These are phyloP conservation scores for Leptodirus hochenwartii DNA, from an alignment of 2,888 invertebrate species.

Conservation along the genomic window DNA sequence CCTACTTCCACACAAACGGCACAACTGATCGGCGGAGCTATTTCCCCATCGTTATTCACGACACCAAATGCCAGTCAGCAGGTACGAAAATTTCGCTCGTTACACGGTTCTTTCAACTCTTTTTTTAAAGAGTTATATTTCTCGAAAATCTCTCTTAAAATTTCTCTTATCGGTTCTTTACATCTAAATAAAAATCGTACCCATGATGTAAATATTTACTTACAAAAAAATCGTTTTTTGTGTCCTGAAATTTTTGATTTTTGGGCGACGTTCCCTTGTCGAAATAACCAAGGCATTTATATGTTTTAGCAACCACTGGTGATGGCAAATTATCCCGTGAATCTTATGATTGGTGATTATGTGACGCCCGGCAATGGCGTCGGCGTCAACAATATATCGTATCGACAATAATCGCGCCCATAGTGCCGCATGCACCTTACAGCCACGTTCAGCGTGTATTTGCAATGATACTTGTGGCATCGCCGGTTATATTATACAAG, in stretches of 20 bases:
- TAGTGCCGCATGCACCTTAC: too few species aligned
- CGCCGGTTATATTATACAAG: too few species aligned
- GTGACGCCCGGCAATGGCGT: conserved; percentile 39
- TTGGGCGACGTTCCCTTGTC: too few species aligned
- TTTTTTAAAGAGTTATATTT: conserved; percentile 3
- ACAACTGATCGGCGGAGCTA: conserved; percentile 48
- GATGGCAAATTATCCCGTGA: conserved; percentile 47
- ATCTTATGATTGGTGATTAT: conserved; percentile 60
- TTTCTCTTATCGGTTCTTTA: neutral
- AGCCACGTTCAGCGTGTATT: too few species aligned
- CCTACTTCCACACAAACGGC: conserved; percentile 42
- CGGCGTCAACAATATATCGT: too few species aligned
- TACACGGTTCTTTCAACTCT: conserved; percentile 3
- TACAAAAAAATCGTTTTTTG: too few species aligned
- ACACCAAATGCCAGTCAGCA: conserved; percentile 23
- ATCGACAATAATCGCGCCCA: too few species aligned
- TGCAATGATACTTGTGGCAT: too few species aligned
- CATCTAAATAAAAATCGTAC: neutral
- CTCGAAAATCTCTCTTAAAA: conserved; percentile 3
- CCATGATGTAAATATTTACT: neutral
- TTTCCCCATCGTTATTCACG: conserved; percentile 46
- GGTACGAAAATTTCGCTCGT: neutral
- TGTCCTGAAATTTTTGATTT: too few species aligned
- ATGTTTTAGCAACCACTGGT: conserved; percentile 33
- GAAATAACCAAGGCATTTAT: too few species aligned